Evolutionary conservation across 2,797 vertebrate genomes (phyloP).

Genomic region (Sibirionetta formosa): DNA sequence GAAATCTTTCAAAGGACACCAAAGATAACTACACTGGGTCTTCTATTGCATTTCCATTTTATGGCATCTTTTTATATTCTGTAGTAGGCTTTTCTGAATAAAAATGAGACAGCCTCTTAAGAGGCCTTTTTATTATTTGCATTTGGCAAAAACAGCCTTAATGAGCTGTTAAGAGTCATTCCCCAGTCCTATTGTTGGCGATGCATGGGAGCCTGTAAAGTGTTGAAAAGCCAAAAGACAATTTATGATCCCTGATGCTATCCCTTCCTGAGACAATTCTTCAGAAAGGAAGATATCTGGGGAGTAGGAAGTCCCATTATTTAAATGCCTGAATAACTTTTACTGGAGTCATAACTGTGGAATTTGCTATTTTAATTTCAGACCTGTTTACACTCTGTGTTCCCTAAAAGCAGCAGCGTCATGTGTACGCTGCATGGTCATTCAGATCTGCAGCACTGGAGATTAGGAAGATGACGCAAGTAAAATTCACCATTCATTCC

Average conservation of each 20-base stretch:
- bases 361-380: conserved; percentile 32
- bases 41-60: conserved; percentile 77
- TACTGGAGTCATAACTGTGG: conserved; percentile 48
- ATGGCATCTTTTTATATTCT: conserved; percentile 83
- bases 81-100: conserved; percentile 76
- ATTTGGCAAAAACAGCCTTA: conserved; percentile 83
- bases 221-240: conserved; percentile 84
- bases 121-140: conserved; percentile 82
- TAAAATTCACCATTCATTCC: background rate
- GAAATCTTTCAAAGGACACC: conserved; percentile 60
- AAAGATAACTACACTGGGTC: conserved; percentile 26
- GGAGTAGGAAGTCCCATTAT: conserved; percentile 68
- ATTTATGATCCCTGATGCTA: conserved; percentile 84
- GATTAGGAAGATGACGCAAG: conserved; percentile 7
- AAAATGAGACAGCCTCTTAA: conserved; percentile 81
- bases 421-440: background rate
- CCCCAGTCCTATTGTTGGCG: conserved; percentile 78
- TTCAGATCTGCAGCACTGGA: background rate
- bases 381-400: background rate
- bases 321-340: conserved; percentile 50
- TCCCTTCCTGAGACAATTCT: conserved; percentile 78
- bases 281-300: conserved; percentile 78
- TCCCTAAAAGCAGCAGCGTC: background rate
- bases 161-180: conserved; percentile 84
- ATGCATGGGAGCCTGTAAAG: conserved; percentile 84